These are phyloP conservation scores for Periophthalmus magnuspinnatus DNA, from an alignment of 2,797 vertebrate genomes.

Conservation along the genomic window DNA sequence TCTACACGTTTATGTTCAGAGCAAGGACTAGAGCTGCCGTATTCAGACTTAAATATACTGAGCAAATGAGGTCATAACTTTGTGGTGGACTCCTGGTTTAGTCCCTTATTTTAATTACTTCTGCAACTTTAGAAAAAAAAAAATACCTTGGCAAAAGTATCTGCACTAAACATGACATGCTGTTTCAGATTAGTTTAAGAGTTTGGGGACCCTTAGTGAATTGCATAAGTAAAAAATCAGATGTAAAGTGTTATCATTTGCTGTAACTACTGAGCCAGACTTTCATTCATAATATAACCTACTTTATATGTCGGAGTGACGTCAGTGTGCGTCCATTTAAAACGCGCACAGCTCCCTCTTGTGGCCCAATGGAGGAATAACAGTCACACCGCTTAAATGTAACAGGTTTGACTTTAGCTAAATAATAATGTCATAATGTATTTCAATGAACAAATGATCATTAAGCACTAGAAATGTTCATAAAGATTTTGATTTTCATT, in stretches of 20 bases:
- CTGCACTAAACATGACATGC: too few species aligned
- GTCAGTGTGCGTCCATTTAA: neutral
- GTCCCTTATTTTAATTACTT: neutral
- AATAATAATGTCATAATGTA: neutral
- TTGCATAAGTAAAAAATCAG: neutral
- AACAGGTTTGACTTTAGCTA: neutral
- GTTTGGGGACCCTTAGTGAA: too few species aligned
- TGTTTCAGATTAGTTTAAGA: too few species aligned
- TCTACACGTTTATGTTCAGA: neutral
- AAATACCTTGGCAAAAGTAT: too few species aligned
- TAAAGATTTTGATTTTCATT: neutral
- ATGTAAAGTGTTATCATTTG: neutral
- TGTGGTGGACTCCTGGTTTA: neutral
- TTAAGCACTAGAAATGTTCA: neutral
- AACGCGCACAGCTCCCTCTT: constrained; percentile 30
- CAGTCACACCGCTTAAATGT: neutral
- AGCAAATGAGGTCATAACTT: neutral
- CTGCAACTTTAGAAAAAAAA: too few species aligned
- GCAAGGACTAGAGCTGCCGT: neutral
- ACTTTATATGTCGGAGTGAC: neutral
- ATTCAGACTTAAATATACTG: neutral
- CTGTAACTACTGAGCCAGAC: too few species aligned
- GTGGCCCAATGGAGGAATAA: constrained; percentile 14
- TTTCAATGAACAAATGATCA: neutral
- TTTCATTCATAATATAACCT: neutral